Base-by-base conservation (phyloP, 2,888 invertebrate species). In the Xylota sylvarum region DNA sequence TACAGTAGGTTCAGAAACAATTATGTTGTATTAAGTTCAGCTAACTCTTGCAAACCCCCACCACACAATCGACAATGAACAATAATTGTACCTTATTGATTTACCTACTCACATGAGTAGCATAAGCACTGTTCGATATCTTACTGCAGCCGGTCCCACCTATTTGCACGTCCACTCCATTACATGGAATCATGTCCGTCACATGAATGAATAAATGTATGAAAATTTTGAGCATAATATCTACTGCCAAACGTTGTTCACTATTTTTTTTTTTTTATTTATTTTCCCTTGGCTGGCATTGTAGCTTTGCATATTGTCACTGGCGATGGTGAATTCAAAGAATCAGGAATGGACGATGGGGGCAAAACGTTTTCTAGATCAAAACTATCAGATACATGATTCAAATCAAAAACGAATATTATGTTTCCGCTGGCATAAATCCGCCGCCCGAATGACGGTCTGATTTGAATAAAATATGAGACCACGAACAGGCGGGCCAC, bases 391-490 rank as follows among this genome's bases (percentile, higher is more conserved):
- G 85, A 81, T 86, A 77, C 77, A 81, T 80, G 73, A 80, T 80
- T 80, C 67, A 80, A 80, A 80, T 80, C 80, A 80, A 80, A 81
- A 77, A 72, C 77, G 72, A 86, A 86, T 86, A 86, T 86, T 86
- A 81, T 86, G 81, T 86, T 86, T 86, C 81, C 85, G 81, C 55
- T 67, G 81, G 81, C 85, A 86, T 81, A 85, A 81, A 76, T 81
- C 58, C 52, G 81, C 85, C 76, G 76, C 65, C 72, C 67, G 74
- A 74, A 74, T 80, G 80, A 76, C 85, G 52, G 70, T 72, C 58
- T 60, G 72, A 86, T 86, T 86, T 86, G 85, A 86, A 86, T 86
- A 86, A 86, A 86, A 86, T 86, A 86, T 86, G 81, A 81, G 81
- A 86, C 32, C 72, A 60, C 40, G n/a, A 62, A 50, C 55, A 32